Evolutionary conservation across 2,113 vertebrate species (phyloP).

Genomic region (Bettongia penicillata): DNA sequence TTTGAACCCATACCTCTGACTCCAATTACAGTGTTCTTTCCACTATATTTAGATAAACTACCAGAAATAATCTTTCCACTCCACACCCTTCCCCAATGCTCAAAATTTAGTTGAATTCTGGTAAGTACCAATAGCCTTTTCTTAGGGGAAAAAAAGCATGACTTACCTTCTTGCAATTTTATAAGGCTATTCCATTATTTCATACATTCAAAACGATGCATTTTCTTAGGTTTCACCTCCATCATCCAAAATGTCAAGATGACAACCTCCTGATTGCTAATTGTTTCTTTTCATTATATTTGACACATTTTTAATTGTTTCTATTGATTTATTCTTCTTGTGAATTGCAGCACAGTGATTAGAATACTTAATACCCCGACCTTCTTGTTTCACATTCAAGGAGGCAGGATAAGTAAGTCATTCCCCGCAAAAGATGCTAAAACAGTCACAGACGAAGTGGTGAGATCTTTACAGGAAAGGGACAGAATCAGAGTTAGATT

Average conservation of each 20-base stretch:
- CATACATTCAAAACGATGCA: conserved; percentile 35
- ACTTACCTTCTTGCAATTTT: conserved; percentile 29
- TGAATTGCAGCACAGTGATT: conserved; percentile 4
- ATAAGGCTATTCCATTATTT: conserved; percentile 2
- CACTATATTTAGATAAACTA: neutral
- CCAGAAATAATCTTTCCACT: neutral
- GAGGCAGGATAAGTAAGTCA: neutral
- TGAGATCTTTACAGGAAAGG: conserved; percentile 37
- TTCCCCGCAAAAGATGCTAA: conserved; percentile 15
- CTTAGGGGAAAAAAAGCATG: conserved; percentile 2
- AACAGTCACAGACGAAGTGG: neutral
- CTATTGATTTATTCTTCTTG: conserved; percentile 57
- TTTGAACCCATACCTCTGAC: neutral
- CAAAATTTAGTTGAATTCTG: neutral
- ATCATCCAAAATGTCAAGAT: conserved; percentile 54
- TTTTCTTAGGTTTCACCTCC: conserved; percentile 19
- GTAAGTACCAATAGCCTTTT: neutral
- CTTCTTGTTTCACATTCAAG: conserved; percentile 45
- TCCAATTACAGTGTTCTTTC: neutral
- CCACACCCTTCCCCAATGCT: neutral
- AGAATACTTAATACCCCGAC: conserved; percentile 45
- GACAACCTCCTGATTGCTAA: conserved; percentile 38
- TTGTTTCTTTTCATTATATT: conserved; percentile 48
- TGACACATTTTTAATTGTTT: conserved; percentile 66
- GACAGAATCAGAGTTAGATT: conserved; percentile 30